Evolutionary conservation across 2,888 invertebrate genomes (phyloP).

Genomic region (Andrena haemorrhoa): DNA sequence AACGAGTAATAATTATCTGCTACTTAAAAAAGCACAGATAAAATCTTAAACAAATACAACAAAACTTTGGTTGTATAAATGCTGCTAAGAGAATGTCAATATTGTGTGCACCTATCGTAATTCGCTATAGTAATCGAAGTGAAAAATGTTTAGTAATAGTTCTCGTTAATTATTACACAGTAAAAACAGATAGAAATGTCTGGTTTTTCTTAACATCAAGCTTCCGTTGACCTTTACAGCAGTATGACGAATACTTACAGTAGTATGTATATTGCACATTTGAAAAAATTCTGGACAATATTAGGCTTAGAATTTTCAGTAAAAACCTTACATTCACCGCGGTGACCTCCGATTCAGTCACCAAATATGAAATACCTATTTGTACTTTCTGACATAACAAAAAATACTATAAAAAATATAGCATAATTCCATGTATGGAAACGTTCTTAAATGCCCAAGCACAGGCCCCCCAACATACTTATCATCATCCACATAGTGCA

Average conservation of each 20-base stretch:
- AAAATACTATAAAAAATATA: constrained; percentile 62
- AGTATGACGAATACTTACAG: constrained; percentile 49
- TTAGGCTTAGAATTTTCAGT: constrained; percentile 66
- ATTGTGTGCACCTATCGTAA: constrained; percentile 19
- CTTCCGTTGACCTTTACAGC: constrained; percentile 46
- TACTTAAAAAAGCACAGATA: constrained; percentile 46
- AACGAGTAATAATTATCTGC: constrained; percentile 53
- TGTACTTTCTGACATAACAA: constrained; percentile 71
- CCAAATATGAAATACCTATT: constrained; percentile 69
- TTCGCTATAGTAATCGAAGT: constrained; percentile 26
- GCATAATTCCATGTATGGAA: constrained; percentile 42
- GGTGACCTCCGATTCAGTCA: constrained; percentile 57
- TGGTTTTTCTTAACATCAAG: constrained; percentile 43
- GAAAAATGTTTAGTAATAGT: constrained; percentile 35
- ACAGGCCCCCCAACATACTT: constrained; percentile 47
- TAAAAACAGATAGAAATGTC: constrained; percentile 43
- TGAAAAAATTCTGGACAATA: constrained; percentile 57
- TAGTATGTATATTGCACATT: constrained; percentile 60
- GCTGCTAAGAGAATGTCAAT: constrained; percentile 28
- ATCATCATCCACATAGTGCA: constrained; percentile 42
- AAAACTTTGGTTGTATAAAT: constrained; percentile 65
- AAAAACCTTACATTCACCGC: constrained; percentile 60
- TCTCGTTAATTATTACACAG: constrained; percentile 41
- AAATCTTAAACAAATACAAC: constrained; percentile 59
- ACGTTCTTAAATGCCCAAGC: constrained; percentile 45